Percentiles rank a stretch among this genome's conserved stretches.
Conservation (phyloP, 1,140 invertebrate genomes). For the Sycophila sp. region DNA sequence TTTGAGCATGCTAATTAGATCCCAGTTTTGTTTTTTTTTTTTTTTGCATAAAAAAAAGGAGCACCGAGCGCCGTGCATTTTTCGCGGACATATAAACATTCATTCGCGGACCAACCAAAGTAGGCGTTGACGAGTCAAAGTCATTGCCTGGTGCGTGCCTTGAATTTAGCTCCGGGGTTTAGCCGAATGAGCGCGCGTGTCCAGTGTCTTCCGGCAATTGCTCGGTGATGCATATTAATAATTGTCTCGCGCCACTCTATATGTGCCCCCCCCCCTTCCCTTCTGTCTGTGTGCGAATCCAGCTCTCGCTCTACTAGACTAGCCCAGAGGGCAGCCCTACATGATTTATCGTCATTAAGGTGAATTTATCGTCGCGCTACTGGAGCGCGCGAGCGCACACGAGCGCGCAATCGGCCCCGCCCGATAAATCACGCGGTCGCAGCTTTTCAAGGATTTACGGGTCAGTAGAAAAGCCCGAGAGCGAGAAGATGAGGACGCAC, state of each 20-base stretch:
- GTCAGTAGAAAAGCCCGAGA: constrained; percentile 31
- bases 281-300: too few relatives aligned
- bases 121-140: background rate
- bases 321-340: background rate
- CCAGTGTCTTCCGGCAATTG: background rate
- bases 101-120: background rate
- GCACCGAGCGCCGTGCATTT: background rate
- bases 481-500: constrained; percentile 10
- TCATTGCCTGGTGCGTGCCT: background rate
- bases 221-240: background rate
- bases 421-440: constrained; percentile 29
- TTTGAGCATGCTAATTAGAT: too few relatives aligned
- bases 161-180: background rate
- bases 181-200: background rate
- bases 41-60: background rate
- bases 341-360: constrained; percentile 39
- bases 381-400: background rate
- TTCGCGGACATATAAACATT: too few relatives aligned
- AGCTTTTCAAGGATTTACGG: constrained; percentile 40
- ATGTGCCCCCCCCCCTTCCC: too few relatives aligned
- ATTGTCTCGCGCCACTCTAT: background rate
- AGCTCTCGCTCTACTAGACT: too few relatives aligned
- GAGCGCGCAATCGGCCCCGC: constrained; percentile 14
- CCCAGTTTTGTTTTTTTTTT: too few relatives aligned
- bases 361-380: constrained; percentile 30